Percentiles rank a stretch among this genome's conserved stretches.
Evolutionary conservation across 92 coral and sea anemone species (phyloP).

Genomic region (Epizoanthus scotinus): DNA sequence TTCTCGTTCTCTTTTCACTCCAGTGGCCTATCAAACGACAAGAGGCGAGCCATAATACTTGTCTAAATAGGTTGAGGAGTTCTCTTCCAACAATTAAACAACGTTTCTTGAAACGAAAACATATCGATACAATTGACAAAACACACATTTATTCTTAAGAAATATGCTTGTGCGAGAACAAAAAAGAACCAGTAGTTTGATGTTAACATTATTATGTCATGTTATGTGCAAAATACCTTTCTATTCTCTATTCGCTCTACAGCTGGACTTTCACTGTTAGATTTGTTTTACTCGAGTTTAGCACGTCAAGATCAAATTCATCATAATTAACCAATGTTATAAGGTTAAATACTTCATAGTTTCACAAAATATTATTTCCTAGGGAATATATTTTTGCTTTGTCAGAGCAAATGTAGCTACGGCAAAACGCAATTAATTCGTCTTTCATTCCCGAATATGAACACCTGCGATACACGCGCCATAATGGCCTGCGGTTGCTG

Average conservation of each 20-base stretch:
- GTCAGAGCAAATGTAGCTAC: neutral
- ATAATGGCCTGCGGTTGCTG: constrained; percentile 35
- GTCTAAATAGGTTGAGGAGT: neutral
- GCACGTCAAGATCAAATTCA: neutral
- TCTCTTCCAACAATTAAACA: neutral
- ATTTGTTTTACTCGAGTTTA: too few relatives aligned
- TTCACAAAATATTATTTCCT: too few relatives aligned
- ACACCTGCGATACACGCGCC: constrained; percentile 15
- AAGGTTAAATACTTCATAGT: too few relatives aligned
- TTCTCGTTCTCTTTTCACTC: neutral
- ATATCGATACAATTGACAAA: neutral
- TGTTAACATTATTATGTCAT: neutral
- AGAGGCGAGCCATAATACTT: neutral
- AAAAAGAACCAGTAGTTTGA: neutral
- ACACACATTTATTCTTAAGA: neutral
- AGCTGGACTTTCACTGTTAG: neutral
- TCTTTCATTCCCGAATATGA: neutral
- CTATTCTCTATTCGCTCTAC: too few relatives aligned
- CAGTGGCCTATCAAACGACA: neutral
- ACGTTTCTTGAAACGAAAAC: neutral
- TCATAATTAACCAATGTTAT: neutral
- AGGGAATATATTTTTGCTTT: neutral
- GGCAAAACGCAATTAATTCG: neutral
- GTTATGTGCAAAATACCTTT: neutral
- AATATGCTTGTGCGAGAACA: too few relatives aligned